Evolutionary conservation across 2,888 invertebrate species (phyloP).

Genomic region (Dasysyrphus tricinctus): DNA sequence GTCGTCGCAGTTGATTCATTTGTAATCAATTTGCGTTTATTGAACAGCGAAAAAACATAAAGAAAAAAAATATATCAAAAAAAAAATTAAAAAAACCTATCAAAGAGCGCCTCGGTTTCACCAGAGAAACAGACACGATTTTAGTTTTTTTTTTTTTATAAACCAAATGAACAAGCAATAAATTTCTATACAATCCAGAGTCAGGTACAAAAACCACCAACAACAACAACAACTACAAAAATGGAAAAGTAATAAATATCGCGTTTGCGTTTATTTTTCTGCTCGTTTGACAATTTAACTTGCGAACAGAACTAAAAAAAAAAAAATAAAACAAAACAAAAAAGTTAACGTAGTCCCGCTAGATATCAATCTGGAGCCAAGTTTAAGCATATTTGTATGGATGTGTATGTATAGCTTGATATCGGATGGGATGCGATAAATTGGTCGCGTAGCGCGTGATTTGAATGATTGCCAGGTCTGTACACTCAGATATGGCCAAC

Average conservation of each 20-base stretch:
- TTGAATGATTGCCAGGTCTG: slow-evolving; percentile 70
- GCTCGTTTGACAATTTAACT: slow-evolving; percentile 71
- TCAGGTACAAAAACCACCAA: slow-evolving; percentile 36
- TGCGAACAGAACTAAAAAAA: slow-evolving; percentile 18
- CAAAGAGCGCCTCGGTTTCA: slow-evolving; percentile 9
- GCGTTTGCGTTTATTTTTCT: slow-evolving; percentile 61
- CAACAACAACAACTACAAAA: slow-evolving; percentile 23
- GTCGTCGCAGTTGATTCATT: slow-evolving; percentile 59
- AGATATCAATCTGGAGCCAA: slow-evolving; percentile 50
- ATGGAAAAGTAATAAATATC: slow-evolving; percentile 57
- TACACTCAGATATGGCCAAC: neutral
- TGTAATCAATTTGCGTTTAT: slow-evolving; percentile 74
- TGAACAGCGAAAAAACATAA: slow-evolving; percentile 45
- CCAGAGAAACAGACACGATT: slow-evolving; percentile 25
- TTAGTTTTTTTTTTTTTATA: slow-evolving; percentile 39
- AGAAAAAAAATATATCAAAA: slow-evolving; percentile 8
- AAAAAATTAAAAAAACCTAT: slow-evolving; percentile 2
- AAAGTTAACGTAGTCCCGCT: slow-evolving; percentile 2
- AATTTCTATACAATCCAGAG: slow-evolving; percentile 57
- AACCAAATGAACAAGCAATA: slow-evolving; percentile 49
- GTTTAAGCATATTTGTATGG: slow-evolving; percentile 16
- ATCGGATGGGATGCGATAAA: slow-evolving; percentile 61
- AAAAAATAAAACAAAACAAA: too few species aligned
- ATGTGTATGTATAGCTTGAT: slow-evolving; percentile 1
- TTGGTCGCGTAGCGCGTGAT: slow-evolving; percentile 69